Base-by-base conservation (phyloP, 2,888 invertebrate species). In the Sycophila texana region DNA sequence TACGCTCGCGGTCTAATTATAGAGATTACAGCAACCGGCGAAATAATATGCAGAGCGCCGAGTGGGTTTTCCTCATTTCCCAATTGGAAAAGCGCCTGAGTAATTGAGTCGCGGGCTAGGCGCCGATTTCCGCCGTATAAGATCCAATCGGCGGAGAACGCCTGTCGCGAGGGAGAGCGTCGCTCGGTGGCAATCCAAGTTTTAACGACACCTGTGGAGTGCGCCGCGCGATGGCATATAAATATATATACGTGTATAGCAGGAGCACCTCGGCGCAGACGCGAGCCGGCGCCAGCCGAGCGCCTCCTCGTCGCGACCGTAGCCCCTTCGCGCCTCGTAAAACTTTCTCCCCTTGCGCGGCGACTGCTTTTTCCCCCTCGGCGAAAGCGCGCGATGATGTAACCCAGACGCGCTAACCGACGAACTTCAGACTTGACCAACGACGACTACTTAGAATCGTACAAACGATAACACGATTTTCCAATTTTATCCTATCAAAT, bases 191-290 rank as follows among this genome's bases (percentile, higher is more conserved):
- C 20, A 58, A 58, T 58, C 58, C 20, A 14, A 5, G 4, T 58
- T 26, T 14, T 4, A 51, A 47, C 65, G 84, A 84, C 86, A 86
- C 86, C 86, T 86, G 86, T 86, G 83, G 84, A 86, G 79, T 74
- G 73, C 63, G 10, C 39, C 10, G 10, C 39, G 7, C 39, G 10
- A 7, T 7, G 4, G 7, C 39, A 10, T 39, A 10, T 30, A 30
- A 5, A 30, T 30, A 30, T 39, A 39, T 39, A 39, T 39, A 39
- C 7, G 7, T 39, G 7, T 5, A 5, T 39, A 39, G 39, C 39
- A 4, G 10, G 39, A 39, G 39, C 39, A 5, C 18, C 20, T 20
- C 57, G 57, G 30, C 39, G 61, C 61, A 30, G n/a, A 30, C 39
- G 30, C n/a, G n/a, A 39, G 39, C 39, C 39, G 39, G 39, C 39